Percentiles rank a stretch among this genome's conserved stretches.
phyloP scores from a whole-genome alignment of 1,140 invertebrate species.

The Drosophila grimshawi region DNA sequence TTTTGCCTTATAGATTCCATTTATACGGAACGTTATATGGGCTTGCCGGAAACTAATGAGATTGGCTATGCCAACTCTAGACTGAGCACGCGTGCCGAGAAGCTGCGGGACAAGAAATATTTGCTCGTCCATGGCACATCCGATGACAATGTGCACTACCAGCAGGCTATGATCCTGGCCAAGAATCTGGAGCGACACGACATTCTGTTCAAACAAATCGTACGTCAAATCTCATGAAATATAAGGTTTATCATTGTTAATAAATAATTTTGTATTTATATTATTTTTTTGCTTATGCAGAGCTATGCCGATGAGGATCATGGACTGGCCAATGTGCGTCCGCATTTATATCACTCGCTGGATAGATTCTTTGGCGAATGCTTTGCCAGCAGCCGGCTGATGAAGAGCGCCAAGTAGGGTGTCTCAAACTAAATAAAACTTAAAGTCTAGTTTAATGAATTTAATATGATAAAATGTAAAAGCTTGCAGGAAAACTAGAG shows the following conservation, averaged over 20 bases:
- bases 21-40: conserved; percentile 98
- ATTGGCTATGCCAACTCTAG: conserved; percentile 91
- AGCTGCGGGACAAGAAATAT: conserved; percentile 90
- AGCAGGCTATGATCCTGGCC: conserved; percentile 95
- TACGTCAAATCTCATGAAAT: conserved; percentile 82
- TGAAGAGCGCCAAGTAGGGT: conserved; percentile 70
- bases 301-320: conserved; percentile 98
- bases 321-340: conserved; percentile 90
- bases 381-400: conserved; percentile 85
- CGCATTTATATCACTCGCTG: conserved; percentile 95
- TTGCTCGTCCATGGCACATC: conserved; percentile 95
- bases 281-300: conserved; percentile 85
- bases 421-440: conserved; percentile 14
- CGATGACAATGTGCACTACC: conserved; percentile 98
- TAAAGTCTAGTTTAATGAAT: conserved; percentile 20
- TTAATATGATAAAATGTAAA: conserved; percentile 26
- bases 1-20: conserved; percentile 92
- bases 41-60: conserved; percentile 91
- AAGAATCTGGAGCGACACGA: conserved; percentile 93
- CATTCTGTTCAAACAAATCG: conserved; percentile 95
- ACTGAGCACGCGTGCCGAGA: conserved; percentile 89
- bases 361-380: conserved; percentile 94
- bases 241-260: too few species aligned
- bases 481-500: conserved; percentile 38
- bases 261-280: background rate